Percentiles rank a stretch among this genome's conserved stretches.
These are phyloP conservation scores for Hemiprocne comata DNA, from an alignment of 2,113 vertebrate genomes.

Conservation along the genomic window DNA sequence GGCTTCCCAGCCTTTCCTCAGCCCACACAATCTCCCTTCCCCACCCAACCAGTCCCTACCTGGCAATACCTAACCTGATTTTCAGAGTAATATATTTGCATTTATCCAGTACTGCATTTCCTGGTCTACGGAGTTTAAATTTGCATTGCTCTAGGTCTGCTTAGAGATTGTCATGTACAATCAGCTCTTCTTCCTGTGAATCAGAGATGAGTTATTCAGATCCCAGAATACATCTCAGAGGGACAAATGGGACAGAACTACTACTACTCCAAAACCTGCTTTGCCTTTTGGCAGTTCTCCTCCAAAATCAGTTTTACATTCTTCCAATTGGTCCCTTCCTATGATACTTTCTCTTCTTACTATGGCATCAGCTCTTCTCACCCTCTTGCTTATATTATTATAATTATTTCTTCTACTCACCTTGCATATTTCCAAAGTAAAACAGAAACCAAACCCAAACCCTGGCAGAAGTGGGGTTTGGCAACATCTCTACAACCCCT, in stretches of 20 bases:
- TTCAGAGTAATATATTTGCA: conserved; percentile 39
- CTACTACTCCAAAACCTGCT: background rate
- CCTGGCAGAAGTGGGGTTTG: background rate
- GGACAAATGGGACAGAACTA: background rate
- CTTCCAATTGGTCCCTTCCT: background rate
- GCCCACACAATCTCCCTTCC: background rate
- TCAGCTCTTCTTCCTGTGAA: background rate
- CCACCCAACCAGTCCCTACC: background rate
- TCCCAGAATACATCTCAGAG: background rate
- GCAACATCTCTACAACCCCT: background rate
- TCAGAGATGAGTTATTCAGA: background rate
- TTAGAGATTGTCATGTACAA: background rate
- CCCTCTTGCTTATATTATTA: too few relatives aligned
- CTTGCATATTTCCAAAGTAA: background rate
- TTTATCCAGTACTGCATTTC: conserved; percentile 42
- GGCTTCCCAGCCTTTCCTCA: conserved; percentile 5
- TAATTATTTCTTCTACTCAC: background rate
- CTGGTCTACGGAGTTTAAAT: conserved; percentile 27
- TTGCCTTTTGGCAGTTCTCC: background rate
- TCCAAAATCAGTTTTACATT: background rate
- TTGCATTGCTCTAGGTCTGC: conserved; percentile 6
- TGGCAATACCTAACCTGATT: conserved; percentile 3
- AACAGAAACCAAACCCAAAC: background rate
- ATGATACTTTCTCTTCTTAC: background rate
- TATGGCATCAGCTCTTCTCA: background rate